Conservation (phyloP, 2,797 vertebrate genomes). For the Merluccius polli region DNA sequence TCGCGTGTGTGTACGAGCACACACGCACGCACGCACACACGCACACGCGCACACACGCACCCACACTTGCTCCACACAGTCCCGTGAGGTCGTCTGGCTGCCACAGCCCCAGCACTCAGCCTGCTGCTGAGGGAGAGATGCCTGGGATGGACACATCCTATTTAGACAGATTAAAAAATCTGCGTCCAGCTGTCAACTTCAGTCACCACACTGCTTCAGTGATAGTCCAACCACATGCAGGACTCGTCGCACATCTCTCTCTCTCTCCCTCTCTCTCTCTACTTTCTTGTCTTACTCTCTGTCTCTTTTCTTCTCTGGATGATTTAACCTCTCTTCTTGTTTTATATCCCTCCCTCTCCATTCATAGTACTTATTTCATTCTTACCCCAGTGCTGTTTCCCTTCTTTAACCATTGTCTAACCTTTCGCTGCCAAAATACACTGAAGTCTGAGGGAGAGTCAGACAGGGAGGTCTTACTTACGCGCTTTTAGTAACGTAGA, state of each 20-base stretch:
- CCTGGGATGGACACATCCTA: constrained; percentile 56
- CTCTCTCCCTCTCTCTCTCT: not conserved
- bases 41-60: not conserved
- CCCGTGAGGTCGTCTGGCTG: constrained; percentile 58
- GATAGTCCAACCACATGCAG: constrained; percentile 48
- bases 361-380: not conserved
- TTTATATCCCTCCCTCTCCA: constrained; percentile 13
- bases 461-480: not conserved
- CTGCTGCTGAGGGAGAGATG: constrained; percentile 53
- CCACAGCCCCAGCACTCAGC: constrained; percentile 47
- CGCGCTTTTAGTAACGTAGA: too few species aligned
- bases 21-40: constrained; percentile 6
- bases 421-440: not conserved
- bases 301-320: constrained; percentile 13
- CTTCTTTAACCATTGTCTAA: not conserved
- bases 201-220: constrained; percentile 43
- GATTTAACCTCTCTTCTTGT: constrained; percentile 14
- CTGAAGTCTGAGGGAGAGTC: not conserved
- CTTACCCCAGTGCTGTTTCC: not conserved
- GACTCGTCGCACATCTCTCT: not conserved
- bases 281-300: not conserved
- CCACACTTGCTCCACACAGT: constrained; percentile 13
- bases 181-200: constrained; percentile 64
- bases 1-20: not conserved
- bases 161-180: constrained; percentile 67